Evolutionary conservation across 1,140 invertebrate genomes (phyloP).

Genomic region (Grapholita molesta): DNA sequence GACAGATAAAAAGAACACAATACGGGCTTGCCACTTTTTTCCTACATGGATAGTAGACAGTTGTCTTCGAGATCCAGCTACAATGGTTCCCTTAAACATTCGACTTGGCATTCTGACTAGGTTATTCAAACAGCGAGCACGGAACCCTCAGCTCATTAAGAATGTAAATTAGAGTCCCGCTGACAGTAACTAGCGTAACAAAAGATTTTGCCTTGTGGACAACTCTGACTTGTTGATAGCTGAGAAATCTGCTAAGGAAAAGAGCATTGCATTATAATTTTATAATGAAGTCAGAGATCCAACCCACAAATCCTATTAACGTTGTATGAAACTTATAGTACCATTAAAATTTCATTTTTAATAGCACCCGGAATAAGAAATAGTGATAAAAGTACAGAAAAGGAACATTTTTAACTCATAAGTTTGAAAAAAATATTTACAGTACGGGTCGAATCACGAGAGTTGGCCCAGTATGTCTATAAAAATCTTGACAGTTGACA

Average conservation of each 20-base stretch:
- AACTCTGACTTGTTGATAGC: neutral
- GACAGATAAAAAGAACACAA: too few species aligned
- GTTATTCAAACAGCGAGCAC: neutral
- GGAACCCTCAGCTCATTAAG: neutral
- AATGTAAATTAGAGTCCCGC: neutral
- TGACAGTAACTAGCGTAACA: neutral
- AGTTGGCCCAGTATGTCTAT: too few species aligned
- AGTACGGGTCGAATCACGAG: too few species aligned
- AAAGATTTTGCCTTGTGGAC: neutral
- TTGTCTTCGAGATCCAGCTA: neutral
- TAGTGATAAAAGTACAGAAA: too few species aligned
- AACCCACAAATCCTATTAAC: neutral
- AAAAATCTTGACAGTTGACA: too few species aligned
- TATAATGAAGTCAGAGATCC: neutral
- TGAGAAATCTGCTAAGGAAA: neutral
- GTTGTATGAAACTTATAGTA: too few species aligned
- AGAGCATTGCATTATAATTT: neutral
- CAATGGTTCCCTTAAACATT: neutral
- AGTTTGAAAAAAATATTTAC: too few species aligned
- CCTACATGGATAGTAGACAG: too few species aligned
- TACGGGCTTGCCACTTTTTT: too few species aligned
- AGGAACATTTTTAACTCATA: too few species aligned
- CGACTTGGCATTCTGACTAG: neutral
- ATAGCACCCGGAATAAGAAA: too few species aligned
- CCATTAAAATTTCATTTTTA: too few species aligned